Evolutionary conservation across 1,140 invertebrate genomes (phyloP).

Genomic region (Drosophila ambigua): DNA sequence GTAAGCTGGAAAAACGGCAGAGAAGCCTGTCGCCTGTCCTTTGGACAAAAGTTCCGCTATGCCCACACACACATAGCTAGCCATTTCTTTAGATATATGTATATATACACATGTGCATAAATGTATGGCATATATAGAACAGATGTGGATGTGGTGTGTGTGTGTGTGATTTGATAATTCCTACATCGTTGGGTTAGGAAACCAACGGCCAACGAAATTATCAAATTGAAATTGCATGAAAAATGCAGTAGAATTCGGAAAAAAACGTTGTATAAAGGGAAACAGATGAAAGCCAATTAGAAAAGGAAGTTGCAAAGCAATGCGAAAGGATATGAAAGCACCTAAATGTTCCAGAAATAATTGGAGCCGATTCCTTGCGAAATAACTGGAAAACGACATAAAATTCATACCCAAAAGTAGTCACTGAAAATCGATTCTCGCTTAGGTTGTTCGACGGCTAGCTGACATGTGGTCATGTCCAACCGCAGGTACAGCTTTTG

Average conservation of each 20-base stretch:
- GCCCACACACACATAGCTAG: conserved; percentile 1
- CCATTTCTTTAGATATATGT: background rate
- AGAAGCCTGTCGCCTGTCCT: conserved; percentile 66
- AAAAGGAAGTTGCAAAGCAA: background rate
- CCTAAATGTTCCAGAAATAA: conserved; percentile 2
- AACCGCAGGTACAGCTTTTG: conserved; percentile 25
- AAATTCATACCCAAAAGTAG: background rate
- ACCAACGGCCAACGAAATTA: conserved; percentile 40
- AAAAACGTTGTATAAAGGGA: background rate
- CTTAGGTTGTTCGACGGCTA: background rate
- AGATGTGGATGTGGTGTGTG: background rate
- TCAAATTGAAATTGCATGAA: conserved; percentile 41
- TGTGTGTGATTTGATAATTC: conserved; percentile 15
- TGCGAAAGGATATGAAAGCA: background rate
- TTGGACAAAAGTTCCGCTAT: conserved; percentile 32
- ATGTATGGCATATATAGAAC: background rate
- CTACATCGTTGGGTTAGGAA: conserved; percentile 25
- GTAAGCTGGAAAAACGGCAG: conserved; percentile 60
- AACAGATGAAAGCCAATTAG: background rate
- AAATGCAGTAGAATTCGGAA: conserved; percentile 21
- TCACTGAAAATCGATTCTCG: conserved; percentile 13
- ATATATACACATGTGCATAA: no score
- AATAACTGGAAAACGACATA: background rate
- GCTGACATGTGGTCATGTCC: background rate
- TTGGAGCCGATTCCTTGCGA: background rate